Conservation (phyloP, 2,888 invertebrate species). For the Pedicia rivosa region DNA sequence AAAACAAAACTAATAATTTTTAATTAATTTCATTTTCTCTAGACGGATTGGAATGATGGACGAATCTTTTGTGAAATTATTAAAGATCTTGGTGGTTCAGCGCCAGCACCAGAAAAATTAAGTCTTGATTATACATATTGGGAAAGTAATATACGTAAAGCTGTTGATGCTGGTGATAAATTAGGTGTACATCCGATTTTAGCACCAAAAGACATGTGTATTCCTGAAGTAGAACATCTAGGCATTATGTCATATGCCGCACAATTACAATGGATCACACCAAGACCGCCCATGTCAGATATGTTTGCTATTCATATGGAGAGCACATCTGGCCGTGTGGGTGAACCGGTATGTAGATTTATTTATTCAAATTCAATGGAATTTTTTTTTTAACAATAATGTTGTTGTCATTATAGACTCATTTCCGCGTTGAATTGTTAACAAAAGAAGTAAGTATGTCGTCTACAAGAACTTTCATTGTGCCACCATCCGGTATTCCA, state of each 20-base stretch:
- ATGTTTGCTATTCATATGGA: conserved; percentile 65
- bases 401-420: conserved; percentile 41
- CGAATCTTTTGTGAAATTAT: conserved; percentile 75
- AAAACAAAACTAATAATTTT: conserved; percentile 5
- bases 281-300: conserved; percentile 68
- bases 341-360: conserved; percentile 53
- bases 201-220: conserved; percentile 87
- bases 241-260: conserved; percentile 97
- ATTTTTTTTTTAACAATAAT: not conserved
- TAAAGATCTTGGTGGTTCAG: conserved; percentile 74
- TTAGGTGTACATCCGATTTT: conserved; percentile 75
- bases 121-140: conserved; percentile 60
- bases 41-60: conserved; percentile 95
- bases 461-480: conserved; percentile 58
- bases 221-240: conserved; percentile 86
- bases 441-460: conserved; percentile 50
- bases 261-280: conserved; percentile 77
- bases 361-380: not conserved
- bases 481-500: conserved; percentile 59
- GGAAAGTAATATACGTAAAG: conserved; percentile 67
- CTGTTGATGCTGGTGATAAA: conserved; percentile 52
- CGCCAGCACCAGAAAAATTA: conserved; percentile 65
- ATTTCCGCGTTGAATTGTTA: conserved; percentile 60
- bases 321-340: conserved; percentile 70
- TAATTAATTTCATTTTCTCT: too few species aligned